Percentiles rank a stretch among this genome's conserved stretches.
Conservation (phyloP, 2,888 invertebrate genomes). For the Romanomermis culicivorax region DNA sequence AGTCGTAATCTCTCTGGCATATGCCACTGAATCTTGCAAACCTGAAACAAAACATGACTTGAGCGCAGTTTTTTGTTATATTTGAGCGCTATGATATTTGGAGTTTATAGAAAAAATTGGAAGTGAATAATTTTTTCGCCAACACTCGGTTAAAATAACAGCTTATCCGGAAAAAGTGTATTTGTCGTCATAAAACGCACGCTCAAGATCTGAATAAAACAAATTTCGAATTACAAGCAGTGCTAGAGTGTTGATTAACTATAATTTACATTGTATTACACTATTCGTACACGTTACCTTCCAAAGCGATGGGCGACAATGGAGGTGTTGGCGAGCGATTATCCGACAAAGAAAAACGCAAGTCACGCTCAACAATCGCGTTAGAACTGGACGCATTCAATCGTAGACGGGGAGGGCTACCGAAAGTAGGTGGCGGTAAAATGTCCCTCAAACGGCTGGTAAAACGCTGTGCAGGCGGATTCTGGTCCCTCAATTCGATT, state of each 20-base stretch:
- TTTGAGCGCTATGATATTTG: no score
- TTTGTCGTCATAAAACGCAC: no score
- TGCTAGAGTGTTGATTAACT: not conserved
- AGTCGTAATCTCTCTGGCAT: constrained; percentile 11
- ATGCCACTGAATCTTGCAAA: constrained; percentile 8
- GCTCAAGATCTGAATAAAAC: no score
- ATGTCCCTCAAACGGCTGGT: not conserved
- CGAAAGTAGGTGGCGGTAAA: not conserved
- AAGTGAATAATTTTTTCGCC: no score
- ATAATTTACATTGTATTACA: not conserved
- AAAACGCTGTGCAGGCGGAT: not conserved
- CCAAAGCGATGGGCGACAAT: constrained; percentile 8
- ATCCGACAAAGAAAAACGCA: no score
- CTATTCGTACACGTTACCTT: not conserved
- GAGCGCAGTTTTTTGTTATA: no score
- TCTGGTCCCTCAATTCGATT: no score
- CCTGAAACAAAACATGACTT: not conserved
- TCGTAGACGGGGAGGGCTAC: not conserved
- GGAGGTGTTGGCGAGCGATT: constrained; percentile 3
- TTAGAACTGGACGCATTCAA: not conserved
- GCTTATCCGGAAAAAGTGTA: no score
- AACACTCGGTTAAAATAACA: no score
- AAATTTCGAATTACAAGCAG: not conserved
- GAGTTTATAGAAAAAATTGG: no score
- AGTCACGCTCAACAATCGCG: not conserved